A percentile compares a stretch with the other conserved stretches of the same genome.
Evolutionary conservation across 2,797 vertebrate species (phyloP).

Genomic region (Ibycter americanus): DNA sequence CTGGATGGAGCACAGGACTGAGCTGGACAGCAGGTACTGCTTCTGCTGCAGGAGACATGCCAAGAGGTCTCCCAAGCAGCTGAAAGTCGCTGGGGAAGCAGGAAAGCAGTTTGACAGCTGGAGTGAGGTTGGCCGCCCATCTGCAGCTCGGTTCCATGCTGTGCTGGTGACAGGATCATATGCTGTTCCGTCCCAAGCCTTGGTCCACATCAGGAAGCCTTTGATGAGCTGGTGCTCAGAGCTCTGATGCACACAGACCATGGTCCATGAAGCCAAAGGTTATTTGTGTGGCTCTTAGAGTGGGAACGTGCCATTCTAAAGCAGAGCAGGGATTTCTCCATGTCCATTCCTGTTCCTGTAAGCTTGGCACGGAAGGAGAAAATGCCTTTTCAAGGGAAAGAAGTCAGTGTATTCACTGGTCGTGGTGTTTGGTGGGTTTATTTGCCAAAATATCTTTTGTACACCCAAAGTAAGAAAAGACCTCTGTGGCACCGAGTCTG

Average conservation of each 20-base stretch:
- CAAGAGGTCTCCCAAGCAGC: background rate
- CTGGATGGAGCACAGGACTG: background rate
- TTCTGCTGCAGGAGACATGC: background rate
- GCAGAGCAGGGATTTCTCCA: background rate
- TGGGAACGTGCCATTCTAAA: background rate
- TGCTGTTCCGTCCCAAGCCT: background rate
- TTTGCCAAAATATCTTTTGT: background rate
- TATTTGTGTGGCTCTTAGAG: accelerated
- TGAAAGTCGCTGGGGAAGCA: background rate
- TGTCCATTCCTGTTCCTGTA: background rate
- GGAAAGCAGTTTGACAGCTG: background rate
- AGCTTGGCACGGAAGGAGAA: background rate
- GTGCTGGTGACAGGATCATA: background rate
- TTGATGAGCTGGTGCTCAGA: background rate
- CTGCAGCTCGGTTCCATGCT: background rate
- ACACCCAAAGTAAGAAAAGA: background rate
- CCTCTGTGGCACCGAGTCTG: background rate
- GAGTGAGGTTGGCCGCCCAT: background rate
- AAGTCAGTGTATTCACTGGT: background rate
- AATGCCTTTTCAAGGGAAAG: background rate
- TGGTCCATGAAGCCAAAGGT: background rate
- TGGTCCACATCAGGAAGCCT: background rate
- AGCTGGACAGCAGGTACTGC: background rate
- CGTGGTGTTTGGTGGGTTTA: background rate
- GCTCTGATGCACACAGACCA: accelerated